Evolutionary conservation across 1,140 invertebrate species (phyloP).

Genomic region (Uloborus diversus): DNA sequence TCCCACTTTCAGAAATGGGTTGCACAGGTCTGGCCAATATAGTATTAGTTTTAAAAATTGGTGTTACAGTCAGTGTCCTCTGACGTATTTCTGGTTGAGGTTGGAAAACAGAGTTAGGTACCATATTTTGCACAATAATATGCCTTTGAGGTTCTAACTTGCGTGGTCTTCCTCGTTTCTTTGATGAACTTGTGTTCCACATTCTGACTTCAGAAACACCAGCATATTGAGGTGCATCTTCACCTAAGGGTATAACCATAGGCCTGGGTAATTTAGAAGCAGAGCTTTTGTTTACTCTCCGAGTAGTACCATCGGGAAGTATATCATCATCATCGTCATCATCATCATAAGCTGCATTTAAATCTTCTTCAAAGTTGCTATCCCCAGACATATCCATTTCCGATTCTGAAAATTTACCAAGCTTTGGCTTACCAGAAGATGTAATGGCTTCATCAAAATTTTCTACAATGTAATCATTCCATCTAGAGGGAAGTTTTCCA

Average conservation of each 20-base stretch:
- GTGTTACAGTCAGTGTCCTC: constrained; percentile 41
- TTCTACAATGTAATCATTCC: constrained; percentile 55
- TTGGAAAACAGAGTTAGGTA: constrained; percentile 4
- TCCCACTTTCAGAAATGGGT: constrained; percentile 7
- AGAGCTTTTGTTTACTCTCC: not conserved
- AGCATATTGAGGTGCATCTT: not conserved
- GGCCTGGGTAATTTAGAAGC: not conserved
- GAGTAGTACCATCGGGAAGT: constrained; percentile 18
- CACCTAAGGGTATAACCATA: constrained; percentile 30
- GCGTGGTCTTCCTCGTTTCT: constrained; percentile 45
- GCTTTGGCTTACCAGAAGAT: constrained; percentile 36
- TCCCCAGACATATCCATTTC: constrained; percentile 38
- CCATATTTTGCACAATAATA: constrained; percentile 41
- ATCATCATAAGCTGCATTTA: constrained; percentile 39
- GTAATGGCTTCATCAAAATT: constrained; percentile 54
- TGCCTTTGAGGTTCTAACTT: constrained; percentile 46
- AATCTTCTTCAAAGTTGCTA: constrained; percentile 37
- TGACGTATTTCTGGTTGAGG: constrained; percentile 28
- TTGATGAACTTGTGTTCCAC: constrained; percentile 20
- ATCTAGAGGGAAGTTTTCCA: constrained; percentile 34
- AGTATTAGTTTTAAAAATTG: constrained; percentile 48
- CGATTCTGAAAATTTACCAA: constrained; percentile 49
- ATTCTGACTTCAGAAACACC: not conserved
- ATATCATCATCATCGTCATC: constrained; percentile 39
- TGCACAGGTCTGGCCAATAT: constrained; percentile 25